These are phyloP conservation scores for Opisthocomus hoazin DNA, from an alignment of 2,113 vertebrate species.

Conservation along the genomic window DNA sequence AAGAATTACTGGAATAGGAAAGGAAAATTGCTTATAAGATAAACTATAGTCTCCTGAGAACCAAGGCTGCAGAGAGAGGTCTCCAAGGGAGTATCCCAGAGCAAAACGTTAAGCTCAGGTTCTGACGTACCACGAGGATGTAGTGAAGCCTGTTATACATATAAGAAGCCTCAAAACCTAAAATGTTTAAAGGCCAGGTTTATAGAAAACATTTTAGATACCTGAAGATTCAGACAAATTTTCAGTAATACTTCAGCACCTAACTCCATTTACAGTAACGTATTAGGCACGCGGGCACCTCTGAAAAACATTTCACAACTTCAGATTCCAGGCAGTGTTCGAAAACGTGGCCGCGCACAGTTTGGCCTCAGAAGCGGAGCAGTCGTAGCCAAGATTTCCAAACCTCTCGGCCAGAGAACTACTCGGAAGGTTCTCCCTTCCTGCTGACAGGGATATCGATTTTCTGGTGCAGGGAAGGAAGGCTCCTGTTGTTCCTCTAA, in stretches of 20 bases:
- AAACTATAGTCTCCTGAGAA: neutral
- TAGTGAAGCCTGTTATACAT: accelerated
- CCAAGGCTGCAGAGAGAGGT: neutral
- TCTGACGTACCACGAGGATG: neutral
- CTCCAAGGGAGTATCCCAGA: neutral
- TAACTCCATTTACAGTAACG: neutral
- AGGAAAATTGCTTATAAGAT: neutral
- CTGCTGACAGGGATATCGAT: accelerated
- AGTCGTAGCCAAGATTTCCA: neutral
- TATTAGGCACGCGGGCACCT: accelerated
- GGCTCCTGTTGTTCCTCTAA: neutral
- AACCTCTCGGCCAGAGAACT: neutral
- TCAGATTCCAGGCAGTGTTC: neutral
- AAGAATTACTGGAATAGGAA: neutral
- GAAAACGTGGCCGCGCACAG: neutral
- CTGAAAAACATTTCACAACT: neutral
- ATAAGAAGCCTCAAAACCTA: neutral
- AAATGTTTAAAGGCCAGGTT: neutral
- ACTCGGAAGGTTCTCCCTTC: neutral
- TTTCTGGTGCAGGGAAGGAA: neutral
- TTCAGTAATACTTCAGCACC: neutral
- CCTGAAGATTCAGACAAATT: neutral
- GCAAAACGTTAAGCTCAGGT: neutral
- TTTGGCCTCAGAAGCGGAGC: neutral
- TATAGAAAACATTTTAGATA: neutral